Evolutionary conservation across 1,140 invertebrate genomes (phyloP).

Genomic region (fruit fly (Drosophila melanogaster)): DNA sequence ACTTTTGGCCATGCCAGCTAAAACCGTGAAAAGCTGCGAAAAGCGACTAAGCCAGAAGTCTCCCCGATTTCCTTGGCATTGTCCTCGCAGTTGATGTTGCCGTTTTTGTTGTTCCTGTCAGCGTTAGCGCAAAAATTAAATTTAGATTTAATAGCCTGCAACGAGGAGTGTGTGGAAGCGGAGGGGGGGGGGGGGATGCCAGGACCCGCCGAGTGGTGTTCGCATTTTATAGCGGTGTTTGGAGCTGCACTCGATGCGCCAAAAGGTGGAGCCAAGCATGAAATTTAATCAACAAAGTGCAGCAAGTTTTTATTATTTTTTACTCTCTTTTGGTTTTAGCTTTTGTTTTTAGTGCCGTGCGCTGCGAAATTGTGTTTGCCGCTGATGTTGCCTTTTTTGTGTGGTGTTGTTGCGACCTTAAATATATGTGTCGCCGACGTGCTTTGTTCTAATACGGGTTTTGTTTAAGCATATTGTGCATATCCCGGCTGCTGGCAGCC

Average conservation of each 20-base stretch:
- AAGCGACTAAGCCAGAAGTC: slow-evolving; percentile 32
- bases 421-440: slow-evolving; percentile 74
- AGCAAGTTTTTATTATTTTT: slow-evolving; percentile 66
- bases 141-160: slow-evolving; percentile 70
- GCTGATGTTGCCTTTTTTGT: slow-evolving; percentile 31
- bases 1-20: slow-evolving; percentile 28
- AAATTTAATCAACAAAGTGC: slow-evolving; percentile 82
- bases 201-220: slow-evolving; percentile 37
- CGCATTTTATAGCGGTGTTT: slow-evolving; percentile 39
- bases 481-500: slow-evolving; percentile 39
- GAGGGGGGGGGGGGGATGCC: background rate
- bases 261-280: slow-evolving; percentile 71
- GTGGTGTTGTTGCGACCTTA: slow-evolving; percentile 43
- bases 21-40: slow-evolving; percentile 16
- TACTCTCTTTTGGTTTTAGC: slow-evolving; percentile 25
- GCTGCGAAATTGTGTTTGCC: slow-evolving; percentile 44
- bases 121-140: slow-evolving; percentile 64
- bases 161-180: slow-evolving; percentile 6
- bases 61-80: slow-evolving; percentile 23
- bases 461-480: slow-evolving; percentile 46
- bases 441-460: slow-evolving; percentile 65
- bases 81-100: slow-evolving; percentile 28
- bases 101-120: slow-evolving; percentile 36
- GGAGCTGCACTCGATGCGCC: slow-evolving; percentile 42
- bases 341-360: slow-evolving; percentile 33